phyloP scores from a whole-genome alignment of 2,113 vertebrate genomes.

The Hypocryptadius cinnamomeus region DNA sequence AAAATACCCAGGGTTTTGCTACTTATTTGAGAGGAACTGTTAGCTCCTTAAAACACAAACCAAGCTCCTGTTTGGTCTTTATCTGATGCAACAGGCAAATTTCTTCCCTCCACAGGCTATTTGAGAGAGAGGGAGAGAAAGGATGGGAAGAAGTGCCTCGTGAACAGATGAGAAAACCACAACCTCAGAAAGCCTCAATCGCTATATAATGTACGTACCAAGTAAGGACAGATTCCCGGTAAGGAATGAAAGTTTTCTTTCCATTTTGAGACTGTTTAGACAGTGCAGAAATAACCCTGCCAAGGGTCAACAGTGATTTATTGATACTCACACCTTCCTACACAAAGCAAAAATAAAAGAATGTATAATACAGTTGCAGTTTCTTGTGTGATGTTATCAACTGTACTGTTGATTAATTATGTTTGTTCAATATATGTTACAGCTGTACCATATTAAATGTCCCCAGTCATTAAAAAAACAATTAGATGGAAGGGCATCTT shows the following conservation, averaged over 20 bases:
- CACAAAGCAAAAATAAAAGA: neutral
- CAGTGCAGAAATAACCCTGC: conserved; percentile 93
- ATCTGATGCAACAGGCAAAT: neutral
- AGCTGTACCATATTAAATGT: neutral
- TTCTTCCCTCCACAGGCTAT: neutral
- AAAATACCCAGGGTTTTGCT: neutral
- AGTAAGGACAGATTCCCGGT: conserved; percentile 92
- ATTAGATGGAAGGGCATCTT: neutral
- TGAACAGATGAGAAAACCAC: neutral
- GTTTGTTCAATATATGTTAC: neutral
- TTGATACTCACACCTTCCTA: conserved; percentile 96
- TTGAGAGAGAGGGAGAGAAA: neutral
- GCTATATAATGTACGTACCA: conserved; percentile 74
- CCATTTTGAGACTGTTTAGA: conserved; percentile 79
- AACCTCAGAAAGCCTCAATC: neutral
- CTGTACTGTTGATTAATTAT: neutral
- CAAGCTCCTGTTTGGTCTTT: neutral
- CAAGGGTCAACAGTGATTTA: conserved; percentile 91
- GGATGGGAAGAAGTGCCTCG: neutral
- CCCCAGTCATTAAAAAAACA: neutral
- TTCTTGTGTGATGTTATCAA: neutral
- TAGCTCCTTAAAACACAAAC: neutral
- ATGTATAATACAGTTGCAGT: neutral
- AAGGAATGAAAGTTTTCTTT: conserved; percentile 85
- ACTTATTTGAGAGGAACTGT: neutral